Evolutionary conservation across 2,888 invertebrate genomes (phyloP), one percentile per base, ranked within the genome.

Genomic region (Uropetala carovei): DNA sequence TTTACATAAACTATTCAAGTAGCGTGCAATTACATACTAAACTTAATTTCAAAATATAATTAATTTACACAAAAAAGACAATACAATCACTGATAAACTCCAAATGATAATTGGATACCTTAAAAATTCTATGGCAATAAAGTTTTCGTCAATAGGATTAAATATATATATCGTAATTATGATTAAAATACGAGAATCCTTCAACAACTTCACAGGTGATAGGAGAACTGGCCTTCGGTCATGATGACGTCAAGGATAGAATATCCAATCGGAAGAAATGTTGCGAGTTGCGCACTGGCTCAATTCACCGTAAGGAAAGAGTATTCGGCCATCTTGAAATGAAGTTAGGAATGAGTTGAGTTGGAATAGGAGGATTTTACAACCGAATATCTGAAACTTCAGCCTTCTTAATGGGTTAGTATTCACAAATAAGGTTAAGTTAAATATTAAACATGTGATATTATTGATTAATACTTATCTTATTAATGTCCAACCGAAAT

Each of bases 261-360:
- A 59, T 68, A 83, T 84, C 93, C 93, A 93, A 93, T 93, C 92
- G 92, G 92, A 92, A 92, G 91, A 93, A 92, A 92, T 92, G 92
- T 92, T 92, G 75, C 92, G 93, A 94, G 94, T 93, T 94, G 94
- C 94, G 94, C 94, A 93, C 93, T 93, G 93, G 93, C 93, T 93
- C 92, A 93, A 94, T 94, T 94, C 94, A 93, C 93, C 93, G 94
- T 94, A 93, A 93, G 93, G 93, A 93, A n/a, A 82, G 93, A 93
- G 93, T 93, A 93, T 93, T 94, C 94, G 93, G 94, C 94, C 94
- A 94, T 94, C 94, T 94, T 94, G 94, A 93, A 93, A 93, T 93
- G 92, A 93, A 93, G 93, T 93, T 93, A 93, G 93, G 93, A 93
- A 93, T 93, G 93, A 93, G 93, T 93, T 93, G 93, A 93, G 93